Conservation (phyloP, 23 tunicate species). For the Trididemnum clinides region DNA sequence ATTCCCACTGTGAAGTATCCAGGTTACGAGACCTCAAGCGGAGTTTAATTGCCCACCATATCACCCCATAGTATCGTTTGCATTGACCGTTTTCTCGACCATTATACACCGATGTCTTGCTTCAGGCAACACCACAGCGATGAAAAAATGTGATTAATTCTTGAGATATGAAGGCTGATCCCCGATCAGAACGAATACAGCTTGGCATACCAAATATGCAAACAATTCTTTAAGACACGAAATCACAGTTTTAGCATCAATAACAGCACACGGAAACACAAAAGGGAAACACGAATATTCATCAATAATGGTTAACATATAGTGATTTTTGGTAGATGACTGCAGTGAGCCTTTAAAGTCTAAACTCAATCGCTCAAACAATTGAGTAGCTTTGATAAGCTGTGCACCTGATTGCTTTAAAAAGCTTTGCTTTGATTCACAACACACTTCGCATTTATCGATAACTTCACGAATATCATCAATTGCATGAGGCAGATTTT, state of each 20-base stretch:
- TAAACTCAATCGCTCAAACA: too few species aligned
- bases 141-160: neutral
- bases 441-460: too few species aligned
- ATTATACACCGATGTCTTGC: conserved; percentile 8
- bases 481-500: conserved; percentile 23
- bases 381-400: too few species aligned
- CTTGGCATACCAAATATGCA: conserved; percentile 13
- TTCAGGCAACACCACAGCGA: conserved; percentile 14
- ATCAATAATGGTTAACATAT: too few species aligned
- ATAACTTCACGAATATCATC: neutral
- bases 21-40: conserved; percentile 9
- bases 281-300: conserved; percentile 12
- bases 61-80: conserved; percentile 26
- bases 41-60: conserved; percentile 21
- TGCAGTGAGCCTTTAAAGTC: too few species aligned
- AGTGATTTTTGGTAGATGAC: too few species aligned
- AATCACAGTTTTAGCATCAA: conserved; percentile 16
- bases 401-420: too few species aligned
- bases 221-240: conserved; percentile 5
- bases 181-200: conserved; percentile 11
- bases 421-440: too few species aligned
- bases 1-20: conserved; percentile 5
- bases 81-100: conserved; percentile 21
- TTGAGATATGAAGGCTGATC: neutral
- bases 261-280: conserved; percentile 9